Base-by-base conservation (phyloP, 2,797 vertebrate species). In the Tinamus major region DNA sequence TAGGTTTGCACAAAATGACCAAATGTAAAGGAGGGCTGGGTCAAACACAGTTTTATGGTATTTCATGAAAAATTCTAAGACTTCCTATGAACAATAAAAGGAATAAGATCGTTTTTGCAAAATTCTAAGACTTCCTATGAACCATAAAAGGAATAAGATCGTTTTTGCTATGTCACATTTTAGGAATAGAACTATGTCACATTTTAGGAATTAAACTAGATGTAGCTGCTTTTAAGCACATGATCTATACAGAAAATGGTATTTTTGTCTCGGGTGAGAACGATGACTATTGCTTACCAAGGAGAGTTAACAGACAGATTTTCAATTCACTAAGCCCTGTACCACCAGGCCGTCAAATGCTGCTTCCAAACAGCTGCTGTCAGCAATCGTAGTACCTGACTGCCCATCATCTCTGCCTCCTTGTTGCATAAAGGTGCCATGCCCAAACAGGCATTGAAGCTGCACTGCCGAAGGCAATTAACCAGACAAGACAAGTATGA, bases 401-500 rank as follows among this genome's bases (percentile, higher is more conserved):
- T 67, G 55, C 65, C 72, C 35, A 71, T 21, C 64, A 79, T 33
- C 46, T 68, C 63, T 62, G 44, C 51, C 68, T 84, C 61, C 67
- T 39, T 24, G n/a, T 2, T 90, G 39, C 79, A 80, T 59, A 71
- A 75, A 42, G 35, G 26, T 19, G 3, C 62, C 37, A 15, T 64
- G 85, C 83, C 55, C 65, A 86, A 64, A 59, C 42, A 92, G 69
- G 91, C 90, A 93, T 63, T 42, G 74, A 92, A 93, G 78, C 78
- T 69, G 41, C 61, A 79, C 85, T 88, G 90, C 94, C 83, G n/a
- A 91, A 97, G 92, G 86, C 95, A 94, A 95, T 96, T 97, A 97
- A 96, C 93, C 96, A 97, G 93, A 97, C 94, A 97, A 97, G 96
- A 95, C 41, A 93, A 68, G 58, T 92, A 88, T 97, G 93, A 98